phyloP scores from a whole-genome alignment of 2,888 invertebrate genomes.

The Cosmia trapezina region DNA sequence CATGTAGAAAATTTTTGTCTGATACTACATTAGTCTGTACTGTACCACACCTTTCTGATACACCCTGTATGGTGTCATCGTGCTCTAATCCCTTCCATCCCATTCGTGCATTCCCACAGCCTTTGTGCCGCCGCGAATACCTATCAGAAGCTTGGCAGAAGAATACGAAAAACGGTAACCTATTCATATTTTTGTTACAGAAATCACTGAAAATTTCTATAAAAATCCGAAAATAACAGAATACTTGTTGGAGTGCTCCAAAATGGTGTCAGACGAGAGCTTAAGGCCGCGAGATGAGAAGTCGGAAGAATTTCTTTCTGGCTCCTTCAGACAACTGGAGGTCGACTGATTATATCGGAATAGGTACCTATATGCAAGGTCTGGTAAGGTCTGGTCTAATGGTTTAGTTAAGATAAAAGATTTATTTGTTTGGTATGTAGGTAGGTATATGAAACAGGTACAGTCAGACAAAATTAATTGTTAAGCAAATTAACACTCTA shows the following conservation, averaged over 20 bases:
- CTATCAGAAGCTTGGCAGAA: neutral
- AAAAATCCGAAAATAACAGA: slow-evolving; percentile 15
- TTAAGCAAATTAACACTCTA: neutral
- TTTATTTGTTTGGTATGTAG: neutral
- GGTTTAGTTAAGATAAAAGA: neutral
- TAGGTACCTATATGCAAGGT: neutral
- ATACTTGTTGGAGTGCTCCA: slow-evolving; percentile 38
- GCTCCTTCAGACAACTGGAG: slow-evolving; percentile 36
- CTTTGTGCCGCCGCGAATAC: too few species aligned
- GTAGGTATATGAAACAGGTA: too few species aligned
- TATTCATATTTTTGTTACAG: slow-evolving; percentile 32
- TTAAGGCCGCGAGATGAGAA: slow-evolving; percentile 33
- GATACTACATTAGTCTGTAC: too few species aligned
- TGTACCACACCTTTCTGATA: neutral
- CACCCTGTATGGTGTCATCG: neutral
- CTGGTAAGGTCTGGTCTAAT: too few species aligned
- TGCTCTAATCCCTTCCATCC: neutral
- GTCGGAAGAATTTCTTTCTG: slow-evolving; percentile 37
- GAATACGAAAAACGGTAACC: neutral
- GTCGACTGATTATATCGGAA: slow-evolving; percentile 24
- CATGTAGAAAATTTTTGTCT: too few species aligned
- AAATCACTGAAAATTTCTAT: slow-evolving; percentile 24
- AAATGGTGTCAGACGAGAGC: slow-evolving; percentile 38
- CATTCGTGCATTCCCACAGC: neutral
- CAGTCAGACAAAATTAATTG: neutral